Conservation (phyloP, 2,113 vertebrate genomes). For the Herpailurus yagouaroundi region DNA sequence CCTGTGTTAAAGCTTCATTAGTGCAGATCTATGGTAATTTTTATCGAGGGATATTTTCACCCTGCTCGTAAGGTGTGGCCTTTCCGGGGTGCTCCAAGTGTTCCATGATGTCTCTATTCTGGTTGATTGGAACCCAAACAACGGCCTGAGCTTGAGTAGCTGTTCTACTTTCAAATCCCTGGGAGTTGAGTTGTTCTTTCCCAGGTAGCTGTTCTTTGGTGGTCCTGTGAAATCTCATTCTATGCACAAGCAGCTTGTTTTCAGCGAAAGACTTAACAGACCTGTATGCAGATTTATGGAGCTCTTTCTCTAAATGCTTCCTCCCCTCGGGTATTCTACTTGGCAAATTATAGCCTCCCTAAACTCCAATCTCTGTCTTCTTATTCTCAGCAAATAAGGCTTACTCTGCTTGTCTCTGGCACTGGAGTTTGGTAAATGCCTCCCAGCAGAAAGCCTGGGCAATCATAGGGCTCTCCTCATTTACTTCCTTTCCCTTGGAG, state of each 20-base stretch:
- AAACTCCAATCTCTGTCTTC: not conserved
- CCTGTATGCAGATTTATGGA: not conserved
- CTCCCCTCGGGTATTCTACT: not conserved
- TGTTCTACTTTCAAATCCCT: conserved; percentile 6
- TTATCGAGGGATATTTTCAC: not conserved
- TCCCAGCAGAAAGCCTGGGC: not conserved
- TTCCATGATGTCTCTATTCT: not conserved
- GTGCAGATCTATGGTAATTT: not conserved
- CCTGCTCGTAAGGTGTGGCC: not conserved
- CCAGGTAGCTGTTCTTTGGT: not conserved
- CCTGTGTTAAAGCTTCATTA: not conserved
- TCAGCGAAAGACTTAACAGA: not conserved
- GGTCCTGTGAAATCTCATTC: not conserved
- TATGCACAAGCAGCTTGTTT: not conserved
- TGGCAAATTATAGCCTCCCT: not conserved
- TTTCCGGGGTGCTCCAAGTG: not conserved
- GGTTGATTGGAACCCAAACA: not conserved
- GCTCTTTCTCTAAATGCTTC: not conserved
- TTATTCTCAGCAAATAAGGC: not conserved
- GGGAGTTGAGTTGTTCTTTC: not conserved
- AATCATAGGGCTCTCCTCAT: not conserved
- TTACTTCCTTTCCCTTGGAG: not conserved
- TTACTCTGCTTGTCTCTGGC: not conserved
- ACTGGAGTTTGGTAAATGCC: not conserved
- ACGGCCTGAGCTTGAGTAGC: not conserved